These are phyloP conservation scores for Chaenodraco wilsoni DNA, from an alignment of 2,797 vertebrate genomes.

Conservation along the genomic window DNA sequence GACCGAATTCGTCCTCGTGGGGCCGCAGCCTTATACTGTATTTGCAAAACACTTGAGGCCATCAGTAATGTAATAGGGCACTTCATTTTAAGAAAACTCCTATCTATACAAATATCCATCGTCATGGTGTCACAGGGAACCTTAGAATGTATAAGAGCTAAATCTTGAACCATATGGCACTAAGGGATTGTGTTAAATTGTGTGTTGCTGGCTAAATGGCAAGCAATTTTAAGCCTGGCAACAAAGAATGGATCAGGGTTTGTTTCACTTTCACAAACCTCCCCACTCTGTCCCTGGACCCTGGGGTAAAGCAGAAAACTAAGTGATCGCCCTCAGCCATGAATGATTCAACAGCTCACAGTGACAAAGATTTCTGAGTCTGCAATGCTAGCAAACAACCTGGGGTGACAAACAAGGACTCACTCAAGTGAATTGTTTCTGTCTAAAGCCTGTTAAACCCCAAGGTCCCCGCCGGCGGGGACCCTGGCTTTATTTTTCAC, in stretches of 20 bases:
- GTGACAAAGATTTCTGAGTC: conserved; percentile 53
- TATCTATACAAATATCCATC: conserved; percentile 40
- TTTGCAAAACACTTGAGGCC: conserved; percentile 30
- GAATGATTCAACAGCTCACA: conserved; percentile 70
- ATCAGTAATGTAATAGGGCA: conserved; percentile 19
- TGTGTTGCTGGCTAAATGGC: conserved; percentile 29
- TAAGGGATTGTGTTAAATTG: not conserved
- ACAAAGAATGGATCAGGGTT: conserved; percentile 21
- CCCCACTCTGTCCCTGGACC: conserved; percentile 49
- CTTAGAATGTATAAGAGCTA: conserved; percentile 24
- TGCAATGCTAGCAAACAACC: conserved; percentile 45
- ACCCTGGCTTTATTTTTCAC: no score
- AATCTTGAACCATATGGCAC: conserved; percentile 22
- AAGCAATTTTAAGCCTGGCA: conserved; percentile 30
- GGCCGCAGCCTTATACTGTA: no score
- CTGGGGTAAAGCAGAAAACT: conserved; percentile 43
- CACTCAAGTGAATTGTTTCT: conserved; percentile 1
- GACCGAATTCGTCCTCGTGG: no score
- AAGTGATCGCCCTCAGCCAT: conserved; percentile 52
- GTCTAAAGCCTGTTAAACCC: not conserved
- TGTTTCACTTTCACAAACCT: conserved; percentile 35
- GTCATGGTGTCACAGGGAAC: conserved; percentile 43
- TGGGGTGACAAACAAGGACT: conserved; percentile 30
- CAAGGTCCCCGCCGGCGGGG: no score
- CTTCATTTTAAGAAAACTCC: conserved; percentile 10